Conservation (phyloP, 2,113 vertebrate species). For the Zingel zingel region DNA sequence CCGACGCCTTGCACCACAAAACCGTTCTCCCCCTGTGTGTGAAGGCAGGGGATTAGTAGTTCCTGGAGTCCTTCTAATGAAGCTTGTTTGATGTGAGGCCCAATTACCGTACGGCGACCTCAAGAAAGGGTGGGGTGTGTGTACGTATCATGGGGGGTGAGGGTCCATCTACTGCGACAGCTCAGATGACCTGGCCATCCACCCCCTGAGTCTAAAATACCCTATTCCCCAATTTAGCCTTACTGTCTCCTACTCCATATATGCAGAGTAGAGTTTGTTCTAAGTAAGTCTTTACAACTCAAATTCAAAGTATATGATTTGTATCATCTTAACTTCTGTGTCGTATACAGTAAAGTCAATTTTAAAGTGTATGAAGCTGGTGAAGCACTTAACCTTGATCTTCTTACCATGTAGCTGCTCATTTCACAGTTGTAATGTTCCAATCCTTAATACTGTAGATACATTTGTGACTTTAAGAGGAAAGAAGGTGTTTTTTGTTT, state of each 20-base stretch:
- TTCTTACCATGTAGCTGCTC: background rate
- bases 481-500: background rate
- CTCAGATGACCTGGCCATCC: constrained; percentile 56
- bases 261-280: background rate
- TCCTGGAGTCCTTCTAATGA: constrained; percentile 85
- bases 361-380: background rate
- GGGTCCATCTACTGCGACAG: constrained; percentile 55
- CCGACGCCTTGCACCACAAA: constrained; percentile 73
- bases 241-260: background rate
- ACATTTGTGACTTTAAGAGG: background rate
- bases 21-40: constrained; percentile 68
- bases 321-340: background rate
- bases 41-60: constrained; percentile 82
- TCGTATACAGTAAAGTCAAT: background rate
- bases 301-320: background rate
- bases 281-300: background rate
- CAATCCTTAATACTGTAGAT: background rate
- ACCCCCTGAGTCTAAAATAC: constrained; percentile 30
- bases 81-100: constrained; percentile 85
- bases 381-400: background rate
- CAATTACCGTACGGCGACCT: constrained; percentile 80
- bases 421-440: background rate
- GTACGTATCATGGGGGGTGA: constrained; percentile 29
- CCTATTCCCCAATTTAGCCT: constrained; percentile 18
- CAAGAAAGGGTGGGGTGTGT: constrained; percentile 45